Conservation (phyloP, 2,888 invertebrate genomes). For the Plusia festucae region DNA sequence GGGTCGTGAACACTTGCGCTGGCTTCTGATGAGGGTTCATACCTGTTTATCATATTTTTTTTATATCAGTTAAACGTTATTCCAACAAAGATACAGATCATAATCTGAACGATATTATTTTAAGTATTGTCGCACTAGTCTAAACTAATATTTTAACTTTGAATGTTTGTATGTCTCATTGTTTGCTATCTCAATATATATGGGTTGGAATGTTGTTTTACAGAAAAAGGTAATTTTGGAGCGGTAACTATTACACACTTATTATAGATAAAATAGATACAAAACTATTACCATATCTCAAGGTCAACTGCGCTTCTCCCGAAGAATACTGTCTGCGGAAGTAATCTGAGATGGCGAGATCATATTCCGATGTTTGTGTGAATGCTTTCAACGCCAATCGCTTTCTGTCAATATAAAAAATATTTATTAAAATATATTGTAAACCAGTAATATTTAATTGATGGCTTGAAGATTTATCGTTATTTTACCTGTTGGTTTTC, state of each 20-base stretch:
- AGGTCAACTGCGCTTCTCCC: slow-evolving; percentile 93
- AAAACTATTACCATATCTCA: slow-evolving; percentile 93
- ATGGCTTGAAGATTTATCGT: neutral
- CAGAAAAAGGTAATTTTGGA: too few species aligned
- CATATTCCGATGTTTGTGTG: slow-evolving; percentile 98
- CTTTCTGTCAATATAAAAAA: slow-evolving; percentile 88
- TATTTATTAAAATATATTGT: neutral
- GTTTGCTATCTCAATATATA: too few species aligned
- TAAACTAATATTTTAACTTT: too few species aligned
- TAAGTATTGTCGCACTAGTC: too few species aligned
- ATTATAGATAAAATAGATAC: neutral
- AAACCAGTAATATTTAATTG: neutral
- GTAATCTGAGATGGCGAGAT: slow-evolving; percentile 97
- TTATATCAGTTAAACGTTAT: too few species aligned
- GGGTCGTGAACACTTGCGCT: slow-evolving; percentile 96
- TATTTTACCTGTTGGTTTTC: slow-evolving; percentile 28
- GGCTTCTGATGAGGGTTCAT: slow-evolving; percentile 99
- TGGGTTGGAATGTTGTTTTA: too few species aligned
- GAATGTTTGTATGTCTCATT: too few species aligned
- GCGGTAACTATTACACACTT: too few species aligned
- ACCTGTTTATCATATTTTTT: slow-evolving; percentile 75
- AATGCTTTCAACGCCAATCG: slow-evolving; percentile 97
- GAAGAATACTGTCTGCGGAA: slow-evolving; percentile 97
- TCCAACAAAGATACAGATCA: too few species aligned
- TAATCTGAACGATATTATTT: too few species aligned